Base-by-base conservation (phyloP, 2,888 invertebrate genomes). In the Lampropteryx suffumata region DNA sequence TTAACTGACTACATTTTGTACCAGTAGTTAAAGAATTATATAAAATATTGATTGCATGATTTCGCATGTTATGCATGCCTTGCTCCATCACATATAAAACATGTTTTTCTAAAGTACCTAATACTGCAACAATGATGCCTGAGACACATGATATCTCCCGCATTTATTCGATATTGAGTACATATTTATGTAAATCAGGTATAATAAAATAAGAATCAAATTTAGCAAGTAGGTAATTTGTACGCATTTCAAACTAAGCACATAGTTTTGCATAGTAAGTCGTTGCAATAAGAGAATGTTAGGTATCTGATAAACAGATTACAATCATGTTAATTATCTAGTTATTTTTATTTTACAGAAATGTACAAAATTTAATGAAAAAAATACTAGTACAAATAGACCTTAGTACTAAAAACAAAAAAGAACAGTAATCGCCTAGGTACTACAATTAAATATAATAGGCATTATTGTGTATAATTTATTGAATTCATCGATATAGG, bases 81-180 rank as follows among this genome's bases (percentile, higher is more conserved):
- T 45, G 24, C 32, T 29, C n/a, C 33, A 54, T 40, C 8, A 37
- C 6, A 32, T 13, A 29, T 28, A 46, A 49, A 55, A 51, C 46
- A 41, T 35, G 50, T 48, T 35, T 37, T 53, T 51, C 50, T 49
- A 43, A 46, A 33, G 32, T 44, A n/a, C n/a, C n/a, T n/a, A 40
- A 45, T 42, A 55, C 13, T 27, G 50, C 50, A 52, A 56, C 51
- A 58, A 52, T 53, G 50, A 53, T 51, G 48, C 33, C 24, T 34
- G 24, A 8, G 50, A 61, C 52, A 59, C 49, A 41, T 49, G 50
- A 65, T 61, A 59, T 59, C 51, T 58, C 48, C 26, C 45, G 46
- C 30, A 7, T 26, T 44, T 44, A 58, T 57, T 59, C 57, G 53
- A 58, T 53, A 35, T 55, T 57, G 32, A 57, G 42, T 32, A 49